Conservation (phyloP, 2,888 invertebrate species). For the Ennomos erosarius region DNA sequence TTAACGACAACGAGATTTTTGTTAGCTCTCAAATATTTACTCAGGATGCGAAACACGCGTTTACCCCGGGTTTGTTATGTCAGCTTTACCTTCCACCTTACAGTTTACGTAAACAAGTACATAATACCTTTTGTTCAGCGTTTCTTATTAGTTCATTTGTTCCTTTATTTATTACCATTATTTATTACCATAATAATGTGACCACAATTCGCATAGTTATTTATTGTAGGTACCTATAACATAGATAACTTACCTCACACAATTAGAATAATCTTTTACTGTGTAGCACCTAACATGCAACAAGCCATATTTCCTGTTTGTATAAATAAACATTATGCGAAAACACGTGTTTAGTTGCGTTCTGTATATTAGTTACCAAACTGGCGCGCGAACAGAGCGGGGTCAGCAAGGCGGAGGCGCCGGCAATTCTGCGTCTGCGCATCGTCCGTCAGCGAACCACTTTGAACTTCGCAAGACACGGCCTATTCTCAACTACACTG, state of each 20-base stretch:
- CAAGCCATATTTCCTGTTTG: no score
- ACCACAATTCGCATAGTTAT: no score
- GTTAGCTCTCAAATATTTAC: slow-evolving; percentile 9
- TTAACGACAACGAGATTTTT: not conserved
- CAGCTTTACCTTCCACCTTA: not conserved
- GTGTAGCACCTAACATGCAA: no score
- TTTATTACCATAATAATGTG: no score
- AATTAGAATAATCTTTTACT: no score
- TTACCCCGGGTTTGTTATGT: slow-evolving; percentile 4
- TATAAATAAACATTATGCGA: slow-evolving; percentile 1
- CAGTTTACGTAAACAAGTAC: not conserved
- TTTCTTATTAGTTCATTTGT: no score
- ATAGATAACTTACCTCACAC: no score
- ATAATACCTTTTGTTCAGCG: no score
- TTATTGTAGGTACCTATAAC: no score
- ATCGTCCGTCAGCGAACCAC: slow-evolving; percentile 44
- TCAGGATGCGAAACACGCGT: not conserved
- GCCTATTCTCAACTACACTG: slow-evolving; percentile 26
- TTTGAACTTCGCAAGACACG: slow-evolving; percentile 48
- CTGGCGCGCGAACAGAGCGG: slow-evolving; percentile 24
- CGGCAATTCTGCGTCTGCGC: slow-evolving; percentile 44
- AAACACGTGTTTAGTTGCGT: slow-evolving; percentile 34
- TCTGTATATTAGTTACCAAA: slow-evolving; percentile 40
- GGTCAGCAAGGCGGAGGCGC: slow-evolving; percentile 22
- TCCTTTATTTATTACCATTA: no score